Evolutionary conservation across 64 coral and sea anemone species (phyloP), one percentile per base, ranked within the genome.

Genomic region (Stichodactyla mertensii): DNA sequence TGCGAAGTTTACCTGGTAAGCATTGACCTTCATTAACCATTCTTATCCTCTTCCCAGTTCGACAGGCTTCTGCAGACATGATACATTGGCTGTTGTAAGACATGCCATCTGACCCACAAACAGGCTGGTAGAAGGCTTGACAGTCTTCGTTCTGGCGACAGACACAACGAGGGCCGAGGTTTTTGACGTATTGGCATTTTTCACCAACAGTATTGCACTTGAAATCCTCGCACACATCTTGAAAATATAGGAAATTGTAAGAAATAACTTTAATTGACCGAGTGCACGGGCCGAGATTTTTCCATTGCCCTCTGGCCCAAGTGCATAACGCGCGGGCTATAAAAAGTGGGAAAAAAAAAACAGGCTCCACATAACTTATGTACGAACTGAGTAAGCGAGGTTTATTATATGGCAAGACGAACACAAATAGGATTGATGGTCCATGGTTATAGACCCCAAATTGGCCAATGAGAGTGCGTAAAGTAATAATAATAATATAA

Each of bases 61-160:
- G 86, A 53, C 95, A 97, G 12, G 64, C 89, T 24, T 83, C 93
- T 20, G 95, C 92, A 51, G 93, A 93, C 95, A 97, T 89, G 26
- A 97, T 91, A 51, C 95, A 97, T 9, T 88, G 53, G 61, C 93
- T 97, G 87, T 97, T 97, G 57, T 97, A 97, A 2, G 55, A 88
- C 16, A 77, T 83, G 11, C 78, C 89, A 89, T 97, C 95, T 24
- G 86, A 83, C 5, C 95, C 95, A 87, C 95, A 97, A 1, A 97
- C 79, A 10, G 91, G 95, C 14, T 83, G 78, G 55, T 78, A 97
- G 13, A 51, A 16, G 14, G 86, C 87, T 26, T 57, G 26, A 24
- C 95, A 97, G n/a, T 97, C 89, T 26, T 64, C 83, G 84, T 89
- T 90, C 16, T 88, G 31, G 0, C 69, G 95, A 51, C 95, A 97